These are phyloP conservation scores for Coenonympha glycerion DNA, from an alignment of 2,888 invertebrate genomes.

Conservation along the genomic window DNA sequence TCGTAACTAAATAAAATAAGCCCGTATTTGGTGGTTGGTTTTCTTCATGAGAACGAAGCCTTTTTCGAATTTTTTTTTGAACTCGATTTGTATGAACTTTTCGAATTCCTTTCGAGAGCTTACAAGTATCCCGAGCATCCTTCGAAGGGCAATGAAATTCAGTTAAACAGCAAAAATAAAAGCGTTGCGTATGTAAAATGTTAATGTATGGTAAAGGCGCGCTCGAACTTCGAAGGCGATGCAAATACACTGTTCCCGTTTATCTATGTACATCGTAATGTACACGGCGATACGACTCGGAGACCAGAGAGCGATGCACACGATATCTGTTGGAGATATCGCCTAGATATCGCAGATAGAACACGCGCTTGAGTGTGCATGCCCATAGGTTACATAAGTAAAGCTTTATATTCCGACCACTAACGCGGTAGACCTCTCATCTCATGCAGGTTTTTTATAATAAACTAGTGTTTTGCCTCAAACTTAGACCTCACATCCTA, in stretches of 20 bases:
- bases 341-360: conserved; percentile 6
- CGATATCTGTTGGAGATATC: conserved; percentile 1
- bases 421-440: no score
- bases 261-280: conserved; percentile 7
- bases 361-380: background rate
- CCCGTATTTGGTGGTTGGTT: no score
- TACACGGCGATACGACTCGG: conserved; percentile 4
- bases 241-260: conserved; percentile 10
- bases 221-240: conserved; percentile 6
- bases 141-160: background rate
- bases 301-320: background rate
- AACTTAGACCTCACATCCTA: no score
- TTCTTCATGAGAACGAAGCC: no score
- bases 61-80: no score
- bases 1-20: no score
- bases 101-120: no score
- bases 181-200: background rate
- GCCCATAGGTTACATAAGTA: background rate
- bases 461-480: no score
- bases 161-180: background rate
- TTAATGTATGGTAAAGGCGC: conserved; percentile 1
- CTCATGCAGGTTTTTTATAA: no score
- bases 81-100: no score
- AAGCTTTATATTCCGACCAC: no score
- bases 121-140: no score